These are phyloP conservation scores for Buathra laborator DNA, from an alignment of 2,888 invertebrate species.

Conservation along the genomic window DNA sequence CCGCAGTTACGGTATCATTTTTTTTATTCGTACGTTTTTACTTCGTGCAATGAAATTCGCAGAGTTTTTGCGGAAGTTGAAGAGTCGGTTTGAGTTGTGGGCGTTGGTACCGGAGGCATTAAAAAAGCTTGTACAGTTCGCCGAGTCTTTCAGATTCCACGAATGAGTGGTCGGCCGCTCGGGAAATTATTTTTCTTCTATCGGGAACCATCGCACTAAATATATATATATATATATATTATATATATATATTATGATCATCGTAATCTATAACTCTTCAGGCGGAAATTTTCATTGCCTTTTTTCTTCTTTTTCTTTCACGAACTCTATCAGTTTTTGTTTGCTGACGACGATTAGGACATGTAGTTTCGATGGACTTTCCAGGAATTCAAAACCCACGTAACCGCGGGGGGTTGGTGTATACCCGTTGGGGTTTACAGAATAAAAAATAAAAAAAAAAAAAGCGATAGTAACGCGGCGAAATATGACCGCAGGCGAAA, in stretches of 20 bases:
- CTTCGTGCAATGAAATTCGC: not conserved
- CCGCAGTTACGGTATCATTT: not conserved
- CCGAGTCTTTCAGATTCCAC: not conserved
- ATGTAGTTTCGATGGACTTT: not conserved
- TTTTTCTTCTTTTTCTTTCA: conserved; percentile 3
- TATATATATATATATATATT: not conserved
- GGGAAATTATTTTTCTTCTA: conserved; percentile 5
- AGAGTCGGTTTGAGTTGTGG: not conserved
- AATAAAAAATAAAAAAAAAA: not conserved
- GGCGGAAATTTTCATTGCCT: conserved; percentile 32
- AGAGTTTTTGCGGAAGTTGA: not conserved
- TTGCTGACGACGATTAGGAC: not conserved
- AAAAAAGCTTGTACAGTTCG: not conserved
- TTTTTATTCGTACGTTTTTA: not conserved
- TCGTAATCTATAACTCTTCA: not conserved
- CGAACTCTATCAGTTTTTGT: conserved; percentile 36
- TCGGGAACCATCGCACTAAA: not conserved
- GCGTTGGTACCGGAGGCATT: not conserved
- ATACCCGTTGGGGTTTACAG: conserved; percentile 4
- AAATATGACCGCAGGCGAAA: conserved; percentile 68
- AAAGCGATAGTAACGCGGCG: not conserved
- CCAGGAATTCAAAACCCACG: not conserved
- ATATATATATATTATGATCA: not conserved
- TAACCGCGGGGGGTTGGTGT: not conserved
- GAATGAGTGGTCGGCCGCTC: not conserved